phyloP scores from a whole-genome alignment of 1,140 invertebrate species.

The Panulirus ornatus region DNA sequence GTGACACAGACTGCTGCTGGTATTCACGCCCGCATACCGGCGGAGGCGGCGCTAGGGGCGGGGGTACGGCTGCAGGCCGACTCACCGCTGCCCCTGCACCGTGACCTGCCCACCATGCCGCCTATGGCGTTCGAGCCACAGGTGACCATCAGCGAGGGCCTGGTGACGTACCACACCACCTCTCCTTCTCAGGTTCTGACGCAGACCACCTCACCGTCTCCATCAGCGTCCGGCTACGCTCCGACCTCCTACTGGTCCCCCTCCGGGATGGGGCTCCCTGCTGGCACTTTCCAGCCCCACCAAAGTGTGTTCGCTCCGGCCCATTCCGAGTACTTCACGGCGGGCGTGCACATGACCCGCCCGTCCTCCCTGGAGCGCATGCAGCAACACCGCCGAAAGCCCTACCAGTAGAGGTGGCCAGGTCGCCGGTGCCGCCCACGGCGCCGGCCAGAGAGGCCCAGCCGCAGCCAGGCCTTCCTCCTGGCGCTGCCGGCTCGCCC shows the following conservation, averaged over 20 bases:
- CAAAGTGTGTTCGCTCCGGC: slow-evolving; percentile 72
- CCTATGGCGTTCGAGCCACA: slow-evolving; percentile 72
- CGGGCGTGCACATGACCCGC: slow-evolving; percentile 70
- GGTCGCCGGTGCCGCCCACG: neutral
- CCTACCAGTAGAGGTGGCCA: slow-evolving; percentile 60
- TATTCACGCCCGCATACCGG: slow-evolving; percentile 64
- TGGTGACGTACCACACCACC: slow-evolving; percentile 73
- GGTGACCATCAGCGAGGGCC: slow-evolving; percentile 71
- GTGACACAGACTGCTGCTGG: slow-evolving; percentile 63
- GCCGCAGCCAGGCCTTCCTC: neutral
- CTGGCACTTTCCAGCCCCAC: slow-evolving; percentile 71
- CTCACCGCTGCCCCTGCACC: slow-evolving; percentile 65
- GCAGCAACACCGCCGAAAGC: slow-evolving; percentile 72
- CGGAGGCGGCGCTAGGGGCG: slow-evolving; percentile 66
- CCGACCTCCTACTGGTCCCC: slow-evolving; percentile 73
- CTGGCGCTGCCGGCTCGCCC: neutral
- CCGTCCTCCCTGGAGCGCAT: slow-evolving; percentile 70
- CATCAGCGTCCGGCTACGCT: slow-evolving; percentile 61
- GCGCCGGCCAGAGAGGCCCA: neutral
- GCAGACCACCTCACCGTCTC: slow-evolving; percentile 66
- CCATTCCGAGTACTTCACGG: slow-evolving; percentile 71
- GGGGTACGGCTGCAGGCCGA: slow-evolving; percentile 69
- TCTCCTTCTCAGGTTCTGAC: slow-evolving; percentile 69
- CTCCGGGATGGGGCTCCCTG: slow-evolving; percentile 63
- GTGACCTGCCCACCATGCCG: slow-evolving; percentile 69